Base-by-base conservation (phyloP, 2,113 vertebrate species). In the Strix aluco region DNA sequence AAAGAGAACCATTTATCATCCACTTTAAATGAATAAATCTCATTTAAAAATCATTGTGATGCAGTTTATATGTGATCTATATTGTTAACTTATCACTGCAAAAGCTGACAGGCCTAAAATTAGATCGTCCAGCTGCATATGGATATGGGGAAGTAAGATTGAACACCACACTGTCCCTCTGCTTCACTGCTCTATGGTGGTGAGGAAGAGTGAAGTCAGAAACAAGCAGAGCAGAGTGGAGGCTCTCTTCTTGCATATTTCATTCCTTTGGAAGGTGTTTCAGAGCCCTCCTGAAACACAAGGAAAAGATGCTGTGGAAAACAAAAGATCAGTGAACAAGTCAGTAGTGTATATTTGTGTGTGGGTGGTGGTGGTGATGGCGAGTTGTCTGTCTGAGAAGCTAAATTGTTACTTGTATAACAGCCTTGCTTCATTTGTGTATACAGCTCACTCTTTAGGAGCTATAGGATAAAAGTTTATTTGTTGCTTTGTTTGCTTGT, bases 1-100 rank as follows among this genome's bases (percentile, higher is more conserved):
- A 96, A 96, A 95, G 90, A 92, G 80, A 86, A 70, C 44, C 86
- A 95, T 96, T 96, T 93, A 90, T 96, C 96, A 95, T 92, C 82
- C 69, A 55, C 72, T 93, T 94, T 91, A 94, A 96, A 96, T 86
- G 44, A 94, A 97, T 96, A 96, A 96, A 96, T 94, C 92, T 93
- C 90, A 93, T 96, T 94, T 96, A 46, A 88, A 96, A 96, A 94
- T 92, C 92, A 84, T 91, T 94, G 72, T 79, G 69, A 94, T 93
- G 91, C 90, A 81, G 72, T 30, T 88, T 92, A 78, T 44, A 86
- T 73, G 80, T 59, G 72, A 96, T 94, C 90, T 88, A 63, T 92
- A 88, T 59, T 96, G 92, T 81, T 94, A 93, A 93, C 59, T 90
- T 95, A 90, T 71, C 90, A 74, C 74, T 69, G 51, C 3, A 10